These are phyloP conservation scores for Papilio elwesi DNA, from an alignment of 2,888 invertebrate genomes.

Conservation along the genomic window DNA sequence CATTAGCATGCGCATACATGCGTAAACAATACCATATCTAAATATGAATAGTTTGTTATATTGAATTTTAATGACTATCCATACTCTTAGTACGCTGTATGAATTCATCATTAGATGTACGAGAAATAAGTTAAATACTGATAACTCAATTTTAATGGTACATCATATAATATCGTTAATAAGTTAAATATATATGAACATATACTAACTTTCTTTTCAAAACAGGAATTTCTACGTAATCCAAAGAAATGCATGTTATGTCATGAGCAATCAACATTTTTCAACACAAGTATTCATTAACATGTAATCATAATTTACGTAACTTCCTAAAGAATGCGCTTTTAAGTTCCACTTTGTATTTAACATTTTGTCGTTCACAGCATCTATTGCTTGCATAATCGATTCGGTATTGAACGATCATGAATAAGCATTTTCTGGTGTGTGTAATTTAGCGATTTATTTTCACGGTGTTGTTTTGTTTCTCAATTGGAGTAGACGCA, in stretches of 20 bases:
- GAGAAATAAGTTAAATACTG: neutral
- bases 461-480: too few relatives aligned
- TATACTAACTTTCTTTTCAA: neutral
- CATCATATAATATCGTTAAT: conserved; percentile 45
- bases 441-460: too few relatives aligned
- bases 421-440: neutral
- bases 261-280: conserved; percentile 58
- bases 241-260: conserved; percentile 50
- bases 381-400: conserved; percentile 44
- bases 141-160: conserved; percentile 25
- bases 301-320: conserved; percentile 57
- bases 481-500: too few relatives aligned
- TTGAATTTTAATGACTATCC: conserved; percentile 54
- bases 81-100: conserved; percentile 50
- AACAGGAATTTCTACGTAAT: conserved; percentile 15
- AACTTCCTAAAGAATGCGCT: conserved; percentile 45
- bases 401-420: conserved; percentile 29
- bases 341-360: conserved; percentile 43
- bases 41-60: conserved; percentile 48
- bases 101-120: conserved; percentile 41
- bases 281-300: conserved; percentile 56
- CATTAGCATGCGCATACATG: conserved; percentile 51
- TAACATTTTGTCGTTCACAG: conserved; percentile 34
- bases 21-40: conserved; percentile 51
- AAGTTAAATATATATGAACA: conserved; percentile 18